Base-by-base conservation (phyloP, 2,888 invertebrate genomes). In the Clitarchus hookeri region DNA sequence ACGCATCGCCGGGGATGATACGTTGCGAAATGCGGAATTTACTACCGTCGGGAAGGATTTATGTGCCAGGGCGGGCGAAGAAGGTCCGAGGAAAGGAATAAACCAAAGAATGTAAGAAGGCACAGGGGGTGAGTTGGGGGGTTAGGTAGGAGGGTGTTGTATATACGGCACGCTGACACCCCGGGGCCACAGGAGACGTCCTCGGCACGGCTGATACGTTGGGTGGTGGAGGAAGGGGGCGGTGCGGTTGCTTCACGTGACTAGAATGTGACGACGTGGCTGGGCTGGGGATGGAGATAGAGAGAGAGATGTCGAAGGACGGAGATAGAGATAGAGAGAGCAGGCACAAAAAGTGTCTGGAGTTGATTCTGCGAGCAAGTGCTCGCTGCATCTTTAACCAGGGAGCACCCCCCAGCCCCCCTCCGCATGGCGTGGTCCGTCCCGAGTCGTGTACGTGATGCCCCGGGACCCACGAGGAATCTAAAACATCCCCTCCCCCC, bases 111-210 rank as follows among this genome's bases (percentile, higher is more conserved):
- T 2, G 19, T 19, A 36, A 36, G 53, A 19, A 0, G 53, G 53
- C 2, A 19, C 13, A 53, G 53, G 53, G 53, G 0, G 53, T n/a
- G n/a, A 53, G 53, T 2, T n/a, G 0, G 23, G 23, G 23, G 48
- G 65, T 11, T 11, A n/a, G 65, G 65, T 11, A 65, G 65, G 19
- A 23, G 65, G 65, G 65, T 48, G 65, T 65, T 65, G 65, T 65
- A 65, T 65, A 65, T 65, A 65, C 65, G 65, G n/a, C n/a, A 65
- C 65, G 65, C 65, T 65, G 65, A 65, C 65, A 65, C 65, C 65
- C n/a, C 13, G 65, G 65, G 65, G 65, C n/a, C 65, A n/a, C 65
- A n/a, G n/a, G 65, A 23, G 65, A 65, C 23, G 65, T 65, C 53
- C 53, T 4, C 53, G 65, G 8, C 65, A 65, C 11, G 23, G 53